Percentiles rank a stretch among this genome's conserved stretches.
phyloP scores from a whole-genome alignment of 2,888 invertebrate genomes.

The Tigriopus californicus region DNA sequence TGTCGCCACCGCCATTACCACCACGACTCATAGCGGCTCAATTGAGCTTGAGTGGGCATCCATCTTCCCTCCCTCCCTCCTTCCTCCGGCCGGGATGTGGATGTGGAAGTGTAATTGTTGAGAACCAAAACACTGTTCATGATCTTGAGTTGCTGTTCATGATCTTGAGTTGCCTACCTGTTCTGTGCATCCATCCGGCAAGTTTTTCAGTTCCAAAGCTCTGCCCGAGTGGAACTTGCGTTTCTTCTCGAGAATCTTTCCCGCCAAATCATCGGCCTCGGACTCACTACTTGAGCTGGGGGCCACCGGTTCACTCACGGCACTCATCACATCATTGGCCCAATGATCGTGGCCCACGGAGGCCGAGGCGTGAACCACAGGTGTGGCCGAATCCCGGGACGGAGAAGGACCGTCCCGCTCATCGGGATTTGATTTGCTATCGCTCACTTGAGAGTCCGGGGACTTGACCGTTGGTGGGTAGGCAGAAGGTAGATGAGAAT shows the following conservation, averaged over 20 bases:
- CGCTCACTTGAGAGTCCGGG: too few species aligned
- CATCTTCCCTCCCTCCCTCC: too few species aligned
- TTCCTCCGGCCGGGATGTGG: too few species aligned
- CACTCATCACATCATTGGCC: conserved; percentile 13
- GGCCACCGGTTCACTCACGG: not conserved
- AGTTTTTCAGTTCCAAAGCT: conserved; percentile 8
- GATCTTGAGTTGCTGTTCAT: too few species aligned
- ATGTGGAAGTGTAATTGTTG: too few species aligned
- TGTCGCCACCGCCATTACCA: too few species aligned
- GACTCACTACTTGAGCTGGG: not conserved
- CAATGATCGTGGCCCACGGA: conserved; percentile 10
- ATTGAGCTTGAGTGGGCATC: too few species aligned
- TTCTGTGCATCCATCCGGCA: conserved; percentile 12
- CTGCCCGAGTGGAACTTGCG: conserved; percentile 12
- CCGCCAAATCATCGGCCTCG: not conserved
- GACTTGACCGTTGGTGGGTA: too few species aligned
- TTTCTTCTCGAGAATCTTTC: conserved; percentile 12
- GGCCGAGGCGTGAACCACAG: not conserved
- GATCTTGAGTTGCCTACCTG: not conserved
- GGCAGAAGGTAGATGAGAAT: too few species aligned
- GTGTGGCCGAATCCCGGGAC: not conserved
- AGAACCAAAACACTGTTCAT: too few species aligned
- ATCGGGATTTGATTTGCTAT: not conserved
- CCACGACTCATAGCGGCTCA: too few species aligned
- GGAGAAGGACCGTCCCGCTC: not conserved